Evolutionary conservation across 2,113 vertebrate genomes (phyloP), one percentile per base, ranked within the genome.

Genomic region (Pseudorhombus dupliciocellatus): DNA sequence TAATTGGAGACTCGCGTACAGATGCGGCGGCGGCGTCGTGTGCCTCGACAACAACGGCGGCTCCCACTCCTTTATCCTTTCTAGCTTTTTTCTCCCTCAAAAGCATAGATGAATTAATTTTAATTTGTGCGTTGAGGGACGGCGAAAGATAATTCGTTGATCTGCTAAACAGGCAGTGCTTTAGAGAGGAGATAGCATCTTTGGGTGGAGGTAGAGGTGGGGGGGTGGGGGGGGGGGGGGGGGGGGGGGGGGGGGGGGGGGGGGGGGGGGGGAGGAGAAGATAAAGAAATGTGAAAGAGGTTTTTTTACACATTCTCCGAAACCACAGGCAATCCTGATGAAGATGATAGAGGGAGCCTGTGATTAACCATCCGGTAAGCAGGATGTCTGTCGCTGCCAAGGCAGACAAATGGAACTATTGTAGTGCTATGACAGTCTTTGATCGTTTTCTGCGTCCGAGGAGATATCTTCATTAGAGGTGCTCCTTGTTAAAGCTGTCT

Each of bases 371-470:
- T 77, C 80, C 86, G 81, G 83, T 91, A 81, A 88, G 81, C 75
- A 86, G 70, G 67, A 82, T 84, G 76, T 66, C 73, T 85, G 86
- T 84, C 79, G 68, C 79, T 80, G 85, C 81, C 74, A 69, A 66
- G 61, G 82, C 84, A 74, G 85, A 93, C 90, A 92, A 91, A 90
- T 89, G 79, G 83, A 85, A 79, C 84, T 81, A 90, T 92, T 92
- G 90, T 90, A 77, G 71, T 62, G 77, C 70, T 56, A 73, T 88
- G 84, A 80, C 78, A 84, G 78, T 80, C 87, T 84, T 88, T 90
- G 86, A 91, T 89, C 79, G 83, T 70, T 46, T 71, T 51, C 66
- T 44, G 82, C 81, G 75, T 89, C 84, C 73, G 31, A 56, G 62
- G 53, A 80, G 85, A 86, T 82, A 79, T 83, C 84, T 89, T 85